A percentile compares a stretch with the other conserved stretches of the same genome.
Conservation (phyloP, 2,113 vertebrate genomes). For the Morphnarchus princeps region DNA sequence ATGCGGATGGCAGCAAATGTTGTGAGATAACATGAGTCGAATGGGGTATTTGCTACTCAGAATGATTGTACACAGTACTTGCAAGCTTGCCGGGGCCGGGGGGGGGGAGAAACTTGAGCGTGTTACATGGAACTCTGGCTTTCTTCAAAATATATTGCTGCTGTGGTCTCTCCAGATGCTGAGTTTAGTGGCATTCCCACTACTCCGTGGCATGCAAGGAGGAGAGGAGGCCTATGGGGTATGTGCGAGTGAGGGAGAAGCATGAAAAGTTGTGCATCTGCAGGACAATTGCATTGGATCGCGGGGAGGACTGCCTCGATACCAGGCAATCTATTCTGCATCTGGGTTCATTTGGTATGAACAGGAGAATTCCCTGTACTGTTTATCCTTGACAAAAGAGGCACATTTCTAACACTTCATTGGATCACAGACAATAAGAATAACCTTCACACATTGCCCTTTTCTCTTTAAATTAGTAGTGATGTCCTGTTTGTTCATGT, state of each 20-base stretch:
- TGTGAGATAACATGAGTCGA: not conserved
- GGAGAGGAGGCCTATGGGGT: not conserved
- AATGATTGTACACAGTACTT: not conserved
- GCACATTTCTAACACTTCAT: slow-evolving; percentile 22
- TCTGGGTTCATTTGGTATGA: not conserved
- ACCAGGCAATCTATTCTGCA: not conserved
- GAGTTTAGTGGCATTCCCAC: not conserved
- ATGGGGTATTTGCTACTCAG: not conserved
- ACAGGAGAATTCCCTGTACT: slow-evolving; percentile 17
- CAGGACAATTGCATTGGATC: not conserved
- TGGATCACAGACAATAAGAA: slow-evolving; percentile 24
- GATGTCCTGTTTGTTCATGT: slow-evolving; percentile 11
- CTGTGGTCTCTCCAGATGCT: not conserved
- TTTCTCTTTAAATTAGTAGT: slow-evolving; percentile 42
- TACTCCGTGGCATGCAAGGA: not conserved
- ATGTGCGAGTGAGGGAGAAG: not conserved
- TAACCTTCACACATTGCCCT: slow-evolving; percentile 32
- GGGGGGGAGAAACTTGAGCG: not conserved
- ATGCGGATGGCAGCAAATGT: fast-evolving
- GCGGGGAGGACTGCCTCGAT: not conserved
- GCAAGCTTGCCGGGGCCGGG: not conserved
- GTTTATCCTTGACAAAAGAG: slow-evolving; percentile 24
- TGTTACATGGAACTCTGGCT: slow-evolving; percentile 8
- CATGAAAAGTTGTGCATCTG: not conserved
- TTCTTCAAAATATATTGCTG: not conserved